Evolutionary conservation across 2,113 vertebrate species (phyloP), one percentile per base, ranked within the genome.

Genomic region (Sphyrna mokarran): DNA sequence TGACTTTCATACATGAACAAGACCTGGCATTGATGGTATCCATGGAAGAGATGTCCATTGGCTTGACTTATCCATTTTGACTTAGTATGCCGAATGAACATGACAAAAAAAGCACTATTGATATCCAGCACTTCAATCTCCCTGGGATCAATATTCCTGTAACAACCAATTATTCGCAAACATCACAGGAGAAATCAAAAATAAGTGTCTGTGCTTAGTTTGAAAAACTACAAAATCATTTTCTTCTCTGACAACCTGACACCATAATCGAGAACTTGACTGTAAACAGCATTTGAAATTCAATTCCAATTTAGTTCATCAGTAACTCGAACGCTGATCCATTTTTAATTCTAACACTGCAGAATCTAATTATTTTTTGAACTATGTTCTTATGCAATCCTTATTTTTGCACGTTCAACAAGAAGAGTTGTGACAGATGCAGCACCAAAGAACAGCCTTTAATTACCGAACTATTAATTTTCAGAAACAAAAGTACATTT

Each of bases 301-400:
- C 33, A 94, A 94, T 37, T 66, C 33, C 26, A 26, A 40, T 90
- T 61, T 61, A 90, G 29, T 61, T 58, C 23, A 89, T 13, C 87
- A 90, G 58, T 61, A 90, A 33, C 54, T 90, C 87, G 58, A 33
- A 61, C 54, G 29, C 87, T 61, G 87, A 90, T 90, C 48, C 43
- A 63, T 90, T 94, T 94, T 66, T 68, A 89, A 94, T 68, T 94
- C 90, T 40, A 68, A 94, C 18, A 14, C 20, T 94, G 33, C 63
- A 23, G 61, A 37, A 37, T 68, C 33, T 68, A 40, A 68, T 68
- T 66, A 68, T 94, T 94, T 93, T 93, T 10, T 48, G 43, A 10
- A 20, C 23, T 18, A 23, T 26, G 40, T 58, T 58, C 43, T 58
- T 0, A 68, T 63, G 0, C 7, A 68, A 94, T 18, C 63, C 26